Conservation (phyloP, 1,140 invertebrate genomes). For the Drosophila truncata region DNA sequence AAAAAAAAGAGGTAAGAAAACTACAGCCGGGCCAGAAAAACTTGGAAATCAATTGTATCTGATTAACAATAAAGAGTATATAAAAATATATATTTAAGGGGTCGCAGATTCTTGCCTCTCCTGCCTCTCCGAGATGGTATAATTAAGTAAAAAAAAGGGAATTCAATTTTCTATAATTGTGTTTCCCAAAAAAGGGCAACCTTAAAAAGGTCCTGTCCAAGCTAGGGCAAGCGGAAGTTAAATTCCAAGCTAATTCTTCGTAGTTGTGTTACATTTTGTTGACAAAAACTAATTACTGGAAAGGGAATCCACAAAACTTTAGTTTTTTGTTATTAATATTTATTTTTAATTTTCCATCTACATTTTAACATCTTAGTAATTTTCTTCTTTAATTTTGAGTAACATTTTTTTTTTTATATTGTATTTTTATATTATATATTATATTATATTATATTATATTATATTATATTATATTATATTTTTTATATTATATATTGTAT, state of each 20-base stretch:
- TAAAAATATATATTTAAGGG: background rate
- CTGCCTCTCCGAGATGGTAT: background rate
- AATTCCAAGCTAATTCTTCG: too few relatives aligned
- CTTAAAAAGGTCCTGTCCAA: background rate
- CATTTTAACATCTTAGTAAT: background rate
- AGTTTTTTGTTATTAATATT: too few relatives aligned
- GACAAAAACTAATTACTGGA: background rate
- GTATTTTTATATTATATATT: too few relatives aligned
- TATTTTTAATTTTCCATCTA: background rate
- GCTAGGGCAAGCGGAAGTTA: background rate
- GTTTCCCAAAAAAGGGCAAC: background rate
- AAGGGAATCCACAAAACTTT: too few relatives aligned
- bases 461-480: too few relatives aligned
- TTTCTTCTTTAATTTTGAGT: background rate
- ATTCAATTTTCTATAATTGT: background rate
- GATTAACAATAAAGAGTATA: too few relatives aligned
- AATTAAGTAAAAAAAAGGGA: background rate
- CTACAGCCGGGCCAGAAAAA: background rate
- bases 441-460: too few relatives aligned
- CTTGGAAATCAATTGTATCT: background rate
- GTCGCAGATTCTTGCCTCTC: background rate
- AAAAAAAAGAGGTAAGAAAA: background rate
- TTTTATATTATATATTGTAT: too few relatives aligned
- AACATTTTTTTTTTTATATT: too few relatives aligned
- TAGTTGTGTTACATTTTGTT: background rate